Evolutionary conservation across 2,888 invertebrate species (phyloP).

Genomic region (Zaprionus bogoriensis): DNA sequence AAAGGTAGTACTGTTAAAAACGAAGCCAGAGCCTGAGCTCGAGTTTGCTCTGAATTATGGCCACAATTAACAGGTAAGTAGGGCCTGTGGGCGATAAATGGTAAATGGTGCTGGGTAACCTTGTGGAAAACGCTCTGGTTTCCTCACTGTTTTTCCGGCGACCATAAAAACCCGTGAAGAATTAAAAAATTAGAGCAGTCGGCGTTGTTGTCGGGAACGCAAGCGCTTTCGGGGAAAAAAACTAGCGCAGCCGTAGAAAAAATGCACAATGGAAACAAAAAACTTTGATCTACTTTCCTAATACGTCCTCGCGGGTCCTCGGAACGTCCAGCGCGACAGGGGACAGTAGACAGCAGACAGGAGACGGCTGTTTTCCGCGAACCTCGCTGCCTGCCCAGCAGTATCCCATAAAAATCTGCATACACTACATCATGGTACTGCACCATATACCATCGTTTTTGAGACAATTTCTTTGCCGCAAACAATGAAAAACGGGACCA

Average conservation of each 20-base stretch:
- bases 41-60: slow-evolving; percentile 48
- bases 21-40: background rate
- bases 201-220: slow-evolving; percentile 3
- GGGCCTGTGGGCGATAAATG: slow-evolving; percentile 33
- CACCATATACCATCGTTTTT: slow-evolving; percentile 37
- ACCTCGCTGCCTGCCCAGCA: slow-evolving; percentile 18
- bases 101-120: slow-evolving; percentile 57
- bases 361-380: slow-evolving; percentile 57
- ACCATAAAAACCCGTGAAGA: slow-evolving; percentile 70
- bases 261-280: slow-evolving; percentile 75
- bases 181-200: slow-evolving; percentile 79
- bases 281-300: slow-evolving; percentile 80
- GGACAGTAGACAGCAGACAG: too few relatives aligned
- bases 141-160: slow-evolving; percentile 55
- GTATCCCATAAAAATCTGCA: slow-evolving; percentile 76
- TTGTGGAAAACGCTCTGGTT: slow-evolving; percentile 49
- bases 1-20: slow-evolving; percentile 62
- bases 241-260: slow-evolving; percentile 59
- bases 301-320: slow-evolving; percentile 32
- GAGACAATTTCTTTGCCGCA: slow-evolving; percentile 51
- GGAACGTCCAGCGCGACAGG: too few relatives aligned
- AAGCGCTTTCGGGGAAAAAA: slow-evolving; percentile 71
- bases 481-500: slow-evolving; percentile 49
- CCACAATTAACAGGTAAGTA: slow-evolving; percentile 73
- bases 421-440: too few relatives aligned